phyloP scores from a whole-genome alignment of 2,113 vertebrate genomes.

The Sylvia atricapilla region DNA sequence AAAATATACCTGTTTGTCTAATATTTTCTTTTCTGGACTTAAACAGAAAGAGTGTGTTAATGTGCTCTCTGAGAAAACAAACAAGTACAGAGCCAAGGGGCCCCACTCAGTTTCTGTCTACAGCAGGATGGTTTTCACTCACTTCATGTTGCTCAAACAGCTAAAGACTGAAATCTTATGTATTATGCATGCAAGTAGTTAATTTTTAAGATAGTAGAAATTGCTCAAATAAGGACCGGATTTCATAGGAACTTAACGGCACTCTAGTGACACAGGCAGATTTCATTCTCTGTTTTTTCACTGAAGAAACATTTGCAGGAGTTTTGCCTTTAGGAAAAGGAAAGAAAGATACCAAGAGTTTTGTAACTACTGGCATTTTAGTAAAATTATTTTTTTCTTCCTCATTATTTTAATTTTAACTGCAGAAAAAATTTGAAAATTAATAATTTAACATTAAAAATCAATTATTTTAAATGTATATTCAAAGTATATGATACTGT shows the following conservation, averaged over 20 bases:
- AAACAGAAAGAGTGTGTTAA: background rate
- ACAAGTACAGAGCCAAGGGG: background rate
- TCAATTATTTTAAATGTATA: background rate
- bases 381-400: background rate
- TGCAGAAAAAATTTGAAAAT: background rate
- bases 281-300: background rate
- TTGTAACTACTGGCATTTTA: background rate
- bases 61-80: background rate
- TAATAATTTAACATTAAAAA: background rate
- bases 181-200: background rate
- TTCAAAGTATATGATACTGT: background rate
- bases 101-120: background rate
- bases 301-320: background rate
- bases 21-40: background rate
- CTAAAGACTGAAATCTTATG: background rate
- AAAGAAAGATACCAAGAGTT: background rate
- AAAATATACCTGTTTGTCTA: background rate
- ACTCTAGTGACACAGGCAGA: background rate
- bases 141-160: background rate
- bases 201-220: conserved; percentile 16
- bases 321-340: background rate
- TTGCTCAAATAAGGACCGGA: background rate
- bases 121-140: background rate
- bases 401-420: background rate
- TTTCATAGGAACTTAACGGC: background rate